These are phyloP conservation scores for Coptodon rendalli DNA, from an alignment of 2,113 vertebrate genomes.

Conservation along the genomic window DNA sequence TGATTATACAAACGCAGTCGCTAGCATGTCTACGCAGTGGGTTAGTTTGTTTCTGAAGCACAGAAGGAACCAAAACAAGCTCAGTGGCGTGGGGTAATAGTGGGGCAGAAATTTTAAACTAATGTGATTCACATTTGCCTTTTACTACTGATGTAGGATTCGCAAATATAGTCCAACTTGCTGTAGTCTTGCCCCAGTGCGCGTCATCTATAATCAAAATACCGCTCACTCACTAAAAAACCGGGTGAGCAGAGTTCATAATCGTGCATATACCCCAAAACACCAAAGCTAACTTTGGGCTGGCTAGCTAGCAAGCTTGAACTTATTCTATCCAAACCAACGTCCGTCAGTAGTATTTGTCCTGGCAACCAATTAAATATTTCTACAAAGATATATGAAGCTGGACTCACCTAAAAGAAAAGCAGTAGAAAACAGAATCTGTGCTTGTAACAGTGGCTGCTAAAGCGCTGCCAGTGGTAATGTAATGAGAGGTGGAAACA, in stretches of 20 bases:
- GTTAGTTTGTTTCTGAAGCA: background rate
- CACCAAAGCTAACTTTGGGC: constrained; percentile 39
- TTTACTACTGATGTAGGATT: background rate
- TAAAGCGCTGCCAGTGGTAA: constrained; percentile 8
- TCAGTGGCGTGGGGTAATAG: background rate
- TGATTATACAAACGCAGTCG: background rate
- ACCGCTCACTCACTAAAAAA: background rate
- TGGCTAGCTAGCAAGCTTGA: constrained; percentile 44
- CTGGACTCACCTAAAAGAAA: constrained; percentile 45
- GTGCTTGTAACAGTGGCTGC: background rate
- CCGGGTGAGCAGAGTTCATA: background rate
- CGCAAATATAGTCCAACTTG: background rate
- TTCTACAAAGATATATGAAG: background rate
- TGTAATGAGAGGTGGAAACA: constrained; percentile 33
- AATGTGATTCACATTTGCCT: background rate
- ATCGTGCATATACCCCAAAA: background rate
- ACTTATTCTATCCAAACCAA: constrained; percentile 9
- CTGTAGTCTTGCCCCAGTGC: background rate
- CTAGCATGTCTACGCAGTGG: background rate
- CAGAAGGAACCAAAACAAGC: background rate
- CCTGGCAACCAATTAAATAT: background rate
- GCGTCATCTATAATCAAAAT: background rate
- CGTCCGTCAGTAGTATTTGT: background rate
- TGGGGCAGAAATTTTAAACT: background rate
- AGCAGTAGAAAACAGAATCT: background rate